Base-by-base conservation (phyloP, 1,140 invertebrate genomes). In the Drosophila elegans region DNA sequence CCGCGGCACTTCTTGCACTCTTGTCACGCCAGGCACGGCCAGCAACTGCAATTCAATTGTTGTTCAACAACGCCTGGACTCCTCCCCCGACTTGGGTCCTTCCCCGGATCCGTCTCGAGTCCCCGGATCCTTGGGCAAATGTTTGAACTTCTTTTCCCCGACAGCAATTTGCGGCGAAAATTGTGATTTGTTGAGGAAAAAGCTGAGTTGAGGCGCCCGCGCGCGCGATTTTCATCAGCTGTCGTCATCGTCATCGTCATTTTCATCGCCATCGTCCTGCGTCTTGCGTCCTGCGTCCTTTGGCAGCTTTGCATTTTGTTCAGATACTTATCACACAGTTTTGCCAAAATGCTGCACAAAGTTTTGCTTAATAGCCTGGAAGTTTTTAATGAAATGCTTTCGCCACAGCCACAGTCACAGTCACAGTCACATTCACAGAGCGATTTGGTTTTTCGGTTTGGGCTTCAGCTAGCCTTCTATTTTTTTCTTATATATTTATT, bases 381-480 rank as follows among this genome's bases (percentile, higher is more conserved):
- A 89, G 84, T 89, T 89, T 89, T 89, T 89, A 89, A 89, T 89
- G 84, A 89, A 89, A 89, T 84, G 84, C 80, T 84, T 86, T 88
- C 66, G 84, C 80, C 66, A 36, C 64, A 71, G 68, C 66, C 68
- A 64, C 42, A 64, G 25, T 9, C 56, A 49, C 44, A 72, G 68
- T 38, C 67, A 54, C 32, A 63, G 9, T 25, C 55, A 59, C 41
- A 62, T 42, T 38, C 62, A 66, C 42, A 62, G 42, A 44, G 63
- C 59, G 42, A 62, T 76, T 67, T 51, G 53, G 45, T 36, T 61
- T 61, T 53, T 46, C 39, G 32, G 61, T 63, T 61, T 59, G 56
- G 53, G 46, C 62, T 77, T 56, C 42, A 39, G 44, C 29, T 56
- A 59, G 9, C 12, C 38, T 66, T 36, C 46, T 27, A 36, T 11